Percentiles rank a stretch among this genome's conserved stretches.
These are phyloP conservation scores for Marmota monax DNA, from an alignment of 2,113 vertebrate species.

Conservation along the genomic window DNA sequence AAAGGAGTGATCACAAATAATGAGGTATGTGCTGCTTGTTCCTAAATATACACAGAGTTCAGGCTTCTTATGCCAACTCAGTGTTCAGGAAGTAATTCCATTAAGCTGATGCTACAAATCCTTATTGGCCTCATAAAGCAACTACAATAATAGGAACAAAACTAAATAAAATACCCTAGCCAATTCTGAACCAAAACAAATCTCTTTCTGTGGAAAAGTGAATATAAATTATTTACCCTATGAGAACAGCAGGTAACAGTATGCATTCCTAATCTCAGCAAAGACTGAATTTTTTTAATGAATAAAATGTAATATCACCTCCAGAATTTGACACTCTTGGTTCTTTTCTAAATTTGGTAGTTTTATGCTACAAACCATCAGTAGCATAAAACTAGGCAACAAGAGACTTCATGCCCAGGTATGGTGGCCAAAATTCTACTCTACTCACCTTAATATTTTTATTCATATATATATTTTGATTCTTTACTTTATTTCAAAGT, in stretches of 20 bases:
- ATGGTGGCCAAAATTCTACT: not conserved
- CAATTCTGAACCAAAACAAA: slow-evolving; percentile 41
- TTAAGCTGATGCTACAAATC: slow-evolving; percentile 14
- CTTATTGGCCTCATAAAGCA: slow-evolving; percentile 53
- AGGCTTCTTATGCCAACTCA: slow-evolving; percentile 3
- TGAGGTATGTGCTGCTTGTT: not conserved
- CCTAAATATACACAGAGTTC: slow-evolving; percentile 56
- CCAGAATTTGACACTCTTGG: not conserved
- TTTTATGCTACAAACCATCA: not conserved
- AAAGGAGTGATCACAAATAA: slow-evolving; percentile 62
- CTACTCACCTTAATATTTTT: not conserved
- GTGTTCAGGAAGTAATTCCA: slow-evolving; percentile 24
- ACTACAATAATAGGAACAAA: slow-evolving; percentile 10
- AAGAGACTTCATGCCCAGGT: not conserved
- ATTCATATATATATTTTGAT: not conserved
- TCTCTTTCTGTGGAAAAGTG: not conserved
- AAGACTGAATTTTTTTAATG: slow-evolving; percentile 8
- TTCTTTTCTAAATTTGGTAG: not conserved
- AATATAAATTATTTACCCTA: slow-evolving; percentile 43
- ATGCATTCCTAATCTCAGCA: not conserved
- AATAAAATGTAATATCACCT: not conserved
- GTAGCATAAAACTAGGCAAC: not conserved
- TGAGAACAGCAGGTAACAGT: slow-evolving; percentile 12
- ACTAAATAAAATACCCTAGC: slow-evolving; percentile 9
- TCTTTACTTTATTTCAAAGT: not conserved